Conservation (phyloP, 2,113 vertebrate genomes). For the Panurus biarmicus region DNA sequence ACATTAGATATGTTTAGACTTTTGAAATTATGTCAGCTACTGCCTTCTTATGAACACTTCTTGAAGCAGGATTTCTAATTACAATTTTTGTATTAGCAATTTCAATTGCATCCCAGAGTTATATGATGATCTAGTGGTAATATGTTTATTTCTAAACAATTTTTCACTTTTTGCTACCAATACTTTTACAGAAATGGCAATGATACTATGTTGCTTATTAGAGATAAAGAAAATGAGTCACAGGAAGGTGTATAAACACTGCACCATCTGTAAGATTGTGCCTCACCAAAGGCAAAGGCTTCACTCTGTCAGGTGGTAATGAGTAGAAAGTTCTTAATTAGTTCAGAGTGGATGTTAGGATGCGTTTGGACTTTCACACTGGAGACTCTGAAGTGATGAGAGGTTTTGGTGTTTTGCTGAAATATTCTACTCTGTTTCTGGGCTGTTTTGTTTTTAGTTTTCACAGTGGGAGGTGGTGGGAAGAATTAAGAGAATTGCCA, state of each 20-base stretch:
- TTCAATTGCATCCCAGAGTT: not conserved
- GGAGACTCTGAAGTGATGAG: not conserved
- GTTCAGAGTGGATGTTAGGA: not conserved
- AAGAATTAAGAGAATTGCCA: not conserved
- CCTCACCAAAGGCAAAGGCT: not conserved
- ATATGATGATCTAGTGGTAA: not conserved
- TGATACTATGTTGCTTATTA: not conserved
- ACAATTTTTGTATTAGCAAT: not conserved
- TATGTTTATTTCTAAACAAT: not conserved
- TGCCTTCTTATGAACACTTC: not conserved
- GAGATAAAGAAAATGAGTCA: not conserved
- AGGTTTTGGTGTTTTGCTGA: not conserved
- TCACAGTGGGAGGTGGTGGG: not conserved
- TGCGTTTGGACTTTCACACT: not conserved
- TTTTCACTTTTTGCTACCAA: not conserved
- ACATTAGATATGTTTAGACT: not conserved
- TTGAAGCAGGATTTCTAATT: not conserved
- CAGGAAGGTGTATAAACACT: not conserved
- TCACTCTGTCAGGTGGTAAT: not conserved
- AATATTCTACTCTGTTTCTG: not conserved
- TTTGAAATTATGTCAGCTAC: not conserved
- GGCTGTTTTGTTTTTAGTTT: not conserved
- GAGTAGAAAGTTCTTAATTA: not conserved
- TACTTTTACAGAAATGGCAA: not conserved
- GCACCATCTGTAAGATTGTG: not conserved